Evolutionary conservation across 1,140 invertebrate genomes (phyloP).

Genomic region (Brachionus asplanchnoidis): DNA sequence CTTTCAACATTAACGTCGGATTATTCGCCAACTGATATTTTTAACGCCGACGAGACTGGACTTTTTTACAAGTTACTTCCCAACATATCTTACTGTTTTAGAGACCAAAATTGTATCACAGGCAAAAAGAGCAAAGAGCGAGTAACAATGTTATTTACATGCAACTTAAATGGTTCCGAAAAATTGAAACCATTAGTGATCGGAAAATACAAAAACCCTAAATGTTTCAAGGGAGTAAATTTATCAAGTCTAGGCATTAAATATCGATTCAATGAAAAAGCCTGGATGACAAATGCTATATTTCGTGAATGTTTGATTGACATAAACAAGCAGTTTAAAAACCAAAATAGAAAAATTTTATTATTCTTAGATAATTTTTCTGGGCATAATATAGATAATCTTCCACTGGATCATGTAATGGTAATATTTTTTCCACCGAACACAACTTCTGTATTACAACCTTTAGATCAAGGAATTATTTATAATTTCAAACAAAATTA

Average conservation of each 20-base stretch:
- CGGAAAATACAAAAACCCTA: slow-evolving; percentile 13
- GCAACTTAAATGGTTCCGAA: slow-evolving; percentile 45
- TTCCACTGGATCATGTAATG: not conserved
- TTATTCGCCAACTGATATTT: slow-evolving; percentile 55
- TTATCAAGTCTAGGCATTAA: not conserved
- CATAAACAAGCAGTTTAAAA: not conserved
- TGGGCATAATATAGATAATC: not conserved
- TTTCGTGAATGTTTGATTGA: not conserved
- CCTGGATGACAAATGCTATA: not conserved
- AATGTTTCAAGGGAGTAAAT: not conserved
- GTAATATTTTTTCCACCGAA: too few relatives aligned
- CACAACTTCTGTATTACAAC: too few relatives aligned
- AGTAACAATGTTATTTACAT: slow-evolving; percentile 43
- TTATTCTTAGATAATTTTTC: not conserved
- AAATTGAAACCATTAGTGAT: slow-evolving; percentile 45
- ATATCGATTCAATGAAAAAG: not conserved
- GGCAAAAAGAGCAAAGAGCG: slow-evolving; percentile 45
- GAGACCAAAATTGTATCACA: slow-evolving; percentile 48
- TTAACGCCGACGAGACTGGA: slow-evolving; percentile 59
- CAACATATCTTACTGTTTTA: slow-evolving; percentile 52
- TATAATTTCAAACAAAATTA: not conserved
- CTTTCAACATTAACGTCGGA: slow-evolving; percentile 43
- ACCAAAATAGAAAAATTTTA: not conserved
- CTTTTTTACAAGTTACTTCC: slow-evolving; percentile 58
- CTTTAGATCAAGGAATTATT: not conserved